These are phyloP conservation scores for Eurytemora carolleeae DNA, from an alignment of 1,140 invertebrate genomes.

Conservation along the genomic window DNA sequence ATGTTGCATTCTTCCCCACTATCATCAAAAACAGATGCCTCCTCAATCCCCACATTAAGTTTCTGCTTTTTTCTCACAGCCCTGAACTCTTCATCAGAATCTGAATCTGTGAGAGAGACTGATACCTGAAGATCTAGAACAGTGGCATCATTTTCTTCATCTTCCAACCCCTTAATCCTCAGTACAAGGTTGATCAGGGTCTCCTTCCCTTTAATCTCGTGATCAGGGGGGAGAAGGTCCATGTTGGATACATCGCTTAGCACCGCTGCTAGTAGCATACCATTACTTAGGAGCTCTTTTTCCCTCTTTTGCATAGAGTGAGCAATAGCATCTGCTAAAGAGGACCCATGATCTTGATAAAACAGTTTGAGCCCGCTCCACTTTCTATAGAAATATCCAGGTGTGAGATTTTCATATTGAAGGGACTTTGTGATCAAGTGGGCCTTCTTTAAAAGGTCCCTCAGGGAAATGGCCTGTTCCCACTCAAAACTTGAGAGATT, in stretches of 20 bases:
- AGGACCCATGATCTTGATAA: background rate
- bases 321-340: slow-evolving; percentile 7
- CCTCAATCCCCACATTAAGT: too few species aligned
- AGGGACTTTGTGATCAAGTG: slow-evolving; percentile 11
- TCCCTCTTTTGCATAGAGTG: slow-evolving; percentile 14
- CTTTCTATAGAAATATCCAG: slow-evolving; percentile 11
- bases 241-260: slow-evolving; percentile 2
- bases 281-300: slow-evolving; percentile 3
- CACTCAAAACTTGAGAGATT: background rate
- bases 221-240: background rate
- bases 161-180: background rate
- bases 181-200: background rate
- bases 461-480: slow-evolving; percentile 3
- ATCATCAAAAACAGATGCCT: too few species aligned
- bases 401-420: slow-evolving; percentile 11
- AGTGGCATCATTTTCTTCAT: background rate
- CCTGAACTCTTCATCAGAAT: too few species aligned
- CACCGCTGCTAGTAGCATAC: slow-evolving; percentile 11
- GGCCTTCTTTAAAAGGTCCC: background rate
- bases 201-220: background rate
- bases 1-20: too few species aligned
- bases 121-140: background rate
- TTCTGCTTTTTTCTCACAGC: too few species aligned
- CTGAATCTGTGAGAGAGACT: too few species aligned
- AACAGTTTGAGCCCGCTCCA: slow-evolving; percentile 11